These are phyloP conservation scores for Sepioteuthis lessoniana DNA, from an alignment of 2,888 invertebrate species.

Conservation along the genomic window DNA sequence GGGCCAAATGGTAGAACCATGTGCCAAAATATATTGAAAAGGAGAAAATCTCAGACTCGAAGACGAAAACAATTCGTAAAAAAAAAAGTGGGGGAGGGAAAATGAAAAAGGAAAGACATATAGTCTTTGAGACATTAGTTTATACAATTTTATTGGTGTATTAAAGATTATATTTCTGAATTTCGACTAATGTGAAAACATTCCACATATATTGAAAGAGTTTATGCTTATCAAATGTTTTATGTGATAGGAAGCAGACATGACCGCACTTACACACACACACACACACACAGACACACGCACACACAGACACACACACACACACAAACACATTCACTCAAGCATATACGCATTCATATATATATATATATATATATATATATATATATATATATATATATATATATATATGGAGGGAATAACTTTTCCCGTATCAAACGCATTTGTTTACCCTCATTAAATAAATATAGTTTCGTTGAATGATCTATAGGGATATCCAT, in stretches of 20 bases:
- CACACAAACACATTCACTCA: background rate
- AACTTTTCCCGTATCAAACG: too few species aligned
- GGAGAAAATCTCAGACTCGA: too few species aligned
- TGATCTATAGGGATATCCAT: too few species aligned
- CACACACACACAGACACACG: too few species aligned
- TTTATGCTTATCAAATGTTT: background rate
- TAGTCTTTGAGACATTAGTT: background rate
- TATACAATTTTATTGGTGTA: background rate
- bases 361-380: background rate
- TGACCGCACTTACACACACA: background rate
- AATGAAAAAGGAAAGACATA: background rate
- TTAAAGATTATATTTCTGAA: background rate
- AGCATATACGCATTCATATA: background rate
- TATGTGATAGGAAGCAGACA: background rate
- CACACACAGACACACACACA: background rate
- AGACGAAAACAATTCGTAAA: too few species aligned
- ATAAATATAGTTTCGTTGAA: too few species aligned
- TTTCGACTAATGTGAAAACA: background rate
- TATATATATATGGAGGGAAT: too few species aligned
- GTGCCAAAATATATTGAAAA: background rate
- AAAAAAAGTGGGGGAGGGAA: background rate
- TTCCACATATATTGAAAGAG: background rate
- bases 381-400: too few species aligned
- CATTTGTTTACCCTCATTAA: too few species aligned
- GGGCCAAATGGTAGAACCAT: background rate